Base-by-base conservation (phyloP, 2,113 vertebrate species). In the Paraplagusia blochii region DNA sequence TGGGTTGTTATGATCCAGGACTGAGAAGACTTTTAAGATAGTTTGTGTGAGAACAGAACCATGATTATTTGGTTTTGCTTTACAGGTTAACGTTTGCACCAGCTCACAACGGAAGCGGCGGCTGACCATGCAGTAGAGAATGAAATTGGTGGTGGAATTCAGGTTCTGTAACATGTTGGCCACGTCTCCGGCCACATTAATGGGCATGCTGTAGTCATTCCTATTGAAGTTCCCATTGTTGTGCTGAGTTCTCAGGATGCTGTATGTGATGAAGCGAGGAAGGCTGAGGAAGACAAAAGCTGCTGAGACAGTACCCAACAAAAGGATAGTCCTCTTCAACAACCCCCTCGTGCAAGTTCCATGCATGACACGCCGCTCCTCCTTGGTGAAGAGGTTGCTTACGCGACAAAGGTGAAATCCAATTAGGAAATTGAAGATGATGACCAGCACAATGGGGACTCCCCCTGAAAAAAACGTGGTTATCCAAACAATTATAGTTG, bases 161-260 rank as follows among this genome's bases (percentile, higher is more conserved):
- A 91, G 83, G 83, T 89, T 91, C 68, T 92, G 90, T 62, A 92
- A 77, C 91, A 92, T 92, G 75, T 90, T 91, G 57, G 87, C 88
- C 29, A 91, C 0, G 59, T 92, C 91, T 12, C 87, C 70, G 0
- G 84, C 74, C 43, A 90, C 58, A 1, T 91, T 91, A 73, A 91
- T 90, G 42, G 83, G 64, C 33, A 89, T 60, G n/a, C 52, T 51
- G 72, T 91, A 91, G 77, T 92, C 80, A 0, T 91, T 63, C 9
- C 91, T 73, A 69, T 92, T 10, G 22, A 90, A 91, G 53, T 52
- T 10, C 3, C 73, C 57, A 0, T 66, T 15, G 74, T 90, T 91
- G 85, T 91, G 81, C 55, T 59, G 18, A 13, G 91, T 92, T 67
- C 91, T 85, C 54, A 92, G 84, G 76, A 91, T 88, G 75, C 87